Evolutionary conservation across 2,888 invertebrate species (phyloP), one percentile per base, ranked within the genome.

Genomic region (Oscheius myriophilus): DNA sequence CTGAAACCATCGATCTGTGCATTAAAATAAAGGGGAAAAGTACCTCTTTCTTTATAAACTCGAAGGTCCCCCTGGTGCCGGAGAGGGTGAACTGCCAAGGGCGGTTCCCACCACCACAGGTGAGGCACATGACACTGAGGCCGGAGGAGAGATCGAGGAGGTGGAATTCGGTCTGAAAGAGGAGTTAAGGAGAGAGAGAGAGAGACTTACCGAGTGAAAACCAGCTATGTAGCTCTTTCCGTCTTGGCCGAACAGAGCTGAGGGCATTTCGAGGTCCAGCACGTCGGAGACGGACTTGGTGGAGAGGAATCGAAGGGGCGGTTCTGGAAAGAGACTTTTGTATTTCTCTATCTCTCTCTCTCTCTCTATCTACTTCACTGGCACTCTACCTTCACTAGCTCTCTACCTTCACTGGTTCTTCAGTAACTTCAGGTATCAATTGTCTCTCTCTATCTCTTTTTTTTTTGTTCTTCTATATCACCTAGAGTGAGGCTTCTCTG

Each of bases 91-190:
- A 67, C n/a, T 42, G 51, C 67, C 67, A 67, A 1, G 67, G 33
- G 21, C 67, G 21, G 42, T 67, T 59, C 11, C 51, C 67, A 9
- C 67, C 67, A 7, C 67, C 67, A 51, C 67, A 67, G 23, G 7
- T 33, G 18, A 67, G 25, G 18, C n/a, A 21, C n/a, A 61, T 43
- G 26, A 67, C 52, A 23, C 51, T 18, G 26, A 67, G 33, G n/a
- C 67, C 61, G 16, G 41, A 12, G 16, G 18, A 21, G 18, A 11
- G 6, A 52, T 67, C 46, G 42, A 67, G 21, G 7, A 67, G 14
- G 39, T 53, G 61, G 41, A 67, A 67, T 18, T 67, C 61, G 0
- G 59, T 67, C 59, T 59, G 18, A 23, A 59, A 41, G 14, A 42
- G 16, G 21, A 21, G 26, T n/a, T 39, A 18, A 3, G 11, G 26